Evolutionary conservation across 1,140 invertebrate species (phyloP), one percentile per base, ranked within the genome.

Genomic region (Ruditapes philippinarum): DNA sequence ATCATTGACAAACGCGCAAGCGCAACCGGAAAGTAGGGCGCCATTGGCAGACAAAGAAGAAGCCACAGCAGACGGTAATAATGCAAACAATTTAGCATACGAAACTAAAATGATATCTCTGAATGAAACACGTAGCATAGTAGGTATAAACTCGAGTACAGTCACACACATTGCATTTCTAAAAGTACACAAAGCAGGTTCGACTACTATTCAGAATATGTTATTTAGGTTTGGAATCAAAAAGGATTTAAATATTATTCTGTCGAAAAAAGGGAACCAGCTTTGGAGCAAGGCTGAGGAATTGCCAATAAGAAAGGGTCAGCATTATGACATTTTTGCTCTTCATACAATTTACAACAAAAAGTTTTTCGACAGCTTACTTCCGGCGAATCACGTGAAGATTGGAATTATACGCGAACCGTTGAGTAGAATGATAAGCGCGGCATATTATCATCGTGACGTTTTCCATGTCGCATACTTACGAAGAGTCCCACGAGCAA

Each of bases 171-270:
- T 88, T 14, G 85, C 36, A 17, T 88, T 88, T 42, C 57, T 88
- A 5, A 91, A 92, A 89, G 90, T 91, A 0, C 93, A 97, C 92
- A 97, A 97, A 94, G 96, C 96, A 82, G 96, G 95, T 3, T 96
- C 96, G 49, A 95, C 95, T 28, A 96, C 96, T 1, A 89, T 96
- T 5, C 96, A 96, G 85, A 96, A 96, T 89, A 95, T 96, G 57
- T 91, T 96, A 4, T 92, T 96, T 90, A 90, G 96, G n/a, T 96
- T 94, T 91, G 96, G 95, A 17, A 92, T 97, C 86, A 96, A 95
- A 31, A 94, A 94, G 25, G 96, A 97, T 88, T 93, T 96, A 25
- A 92, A 93, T 60, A 95, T 96, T 83, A 40, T 70, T 17, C 65
- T 70, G 0, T 25, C 57, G 14, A 28, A 28, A 28, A 28, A n/a